Evolutionary conservation across 1,140 invertebrate genomes (phyloP).

Genomic region (Liolophura sinensis): DNA sequence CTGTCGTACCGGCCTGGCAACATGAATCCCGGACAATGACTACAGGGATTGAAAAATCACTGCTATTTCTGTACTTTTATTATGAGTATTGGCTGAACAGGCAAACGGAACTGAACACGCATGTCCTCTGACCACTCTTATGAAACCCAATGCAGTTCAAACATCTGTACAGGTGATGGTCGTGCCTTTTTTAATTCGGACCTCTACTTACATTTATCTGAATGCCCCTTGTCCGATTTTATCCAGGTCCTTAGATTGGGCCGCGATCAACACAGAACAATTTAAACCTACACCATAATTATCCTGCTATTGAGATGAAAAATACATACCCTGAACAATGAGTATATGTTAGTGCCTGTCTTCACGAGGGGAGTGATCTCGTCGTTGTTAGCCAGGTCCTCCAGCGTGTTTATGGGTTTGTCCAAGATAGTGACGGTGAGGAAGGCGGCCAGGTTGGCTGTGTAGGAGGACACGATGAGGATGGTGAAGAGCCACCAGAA

Average conservation of each 20-base stretch:
- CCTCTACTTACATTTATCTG: too few relatives aligned
- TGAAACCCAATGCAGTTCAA: too few relatives aligned
- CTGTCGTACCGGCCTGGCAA: constrained; percentile 17
- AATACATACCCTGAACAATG: constrained; percentile 23
- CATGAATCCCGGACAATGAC: not conserved
- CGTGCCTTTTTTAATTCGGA: too few relatives aligned
- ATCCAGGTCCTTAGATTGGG: too few relatives aligned
- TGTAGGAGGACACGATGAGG: constrained; percentile 96
- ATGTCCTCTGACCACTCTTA: too few relatives aligned
- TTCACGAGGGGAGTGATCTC: constrained; percentile 66
- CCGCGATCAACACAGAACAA: not conserved
- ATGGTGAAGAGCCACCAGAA: constrained; percentile 98
- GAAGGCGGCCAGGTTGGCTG: constrained; percentile 92
- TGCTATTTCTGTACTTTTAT: too few relatives aligned
- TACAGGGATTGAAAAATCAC: too few relatives aligned
- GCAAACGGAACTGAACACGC: too few relatives aligned
- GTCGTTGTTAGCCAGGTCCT: constrained; percentile 83
- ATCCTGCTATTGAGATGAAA: not conserved
- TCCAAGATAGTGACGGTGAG: constrained; percentile 64
- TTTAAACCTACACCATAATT: not conserved
- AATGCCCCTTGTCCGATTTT: too few relatives aligned
- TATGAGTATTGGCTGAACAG: too few relatives aligned
- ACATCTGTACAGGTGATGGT: too few relatives aligned
- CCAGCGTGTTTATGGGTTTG: constrained; percentile 66
- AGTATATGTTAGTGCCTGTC: constrained; percentile 25